Conservation (phyloP, 2,797 vertebrate genomes). For the Caiman crocodilus region DNA sequence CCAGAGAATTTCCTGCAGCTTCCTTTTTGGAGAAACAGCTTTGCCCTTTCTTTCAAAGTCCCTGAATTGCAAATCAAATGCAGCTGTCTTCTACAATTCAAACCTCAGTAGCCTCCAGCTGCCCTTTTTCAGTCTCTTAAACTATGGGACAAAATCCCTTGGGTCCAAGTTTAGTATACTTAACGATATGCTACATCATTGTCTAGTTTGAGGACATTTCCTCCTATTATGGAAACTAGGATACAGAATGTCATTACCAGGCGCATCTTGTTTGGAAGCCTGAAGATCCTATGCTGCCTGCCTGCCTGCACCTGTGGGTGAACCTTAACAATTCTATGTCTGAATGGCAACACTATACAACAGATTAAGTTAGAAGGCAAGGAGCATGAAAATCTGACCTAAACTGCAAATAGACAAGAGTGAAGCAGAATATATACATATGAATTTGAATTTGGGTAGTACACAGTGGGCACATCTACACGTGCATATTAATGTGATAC, state of each 20-base stretch:
- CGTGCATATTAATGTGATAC: too few relatives aligned
- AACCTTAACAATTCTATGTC: background rate
- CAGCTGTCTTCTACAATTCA: background rate
- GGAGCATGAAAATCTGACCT: background rate
- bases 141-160: background rate
- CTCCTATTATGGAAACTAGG: background rate
- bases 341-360: too few relatives aligned
- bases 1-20: background rate
- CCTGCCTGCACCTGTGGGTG: background rate
- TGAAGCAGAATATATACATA: too few relatives aligned
- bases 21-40: slow-evolving; percentile 12
- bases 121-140: background rate
- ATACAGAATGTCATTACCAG: background rate
- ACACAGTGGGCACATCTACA: too few relatives aligned
- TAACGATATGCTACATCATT: background rate
- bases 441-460: too few relatives aligned
- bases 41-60: background rate
- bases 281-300: background rate
- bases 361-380: background rate
- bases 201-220: background rate
- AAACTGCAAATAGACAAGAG: too few relatives aligned
- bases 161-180: background rate
- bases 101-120: background rate
- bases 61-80: background rate
- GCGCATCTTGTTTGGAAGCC: background rate